Base-by-base conservation (phyloP, 2,113 vertebrate species). In the Rafetus swinhoei region DNA sequence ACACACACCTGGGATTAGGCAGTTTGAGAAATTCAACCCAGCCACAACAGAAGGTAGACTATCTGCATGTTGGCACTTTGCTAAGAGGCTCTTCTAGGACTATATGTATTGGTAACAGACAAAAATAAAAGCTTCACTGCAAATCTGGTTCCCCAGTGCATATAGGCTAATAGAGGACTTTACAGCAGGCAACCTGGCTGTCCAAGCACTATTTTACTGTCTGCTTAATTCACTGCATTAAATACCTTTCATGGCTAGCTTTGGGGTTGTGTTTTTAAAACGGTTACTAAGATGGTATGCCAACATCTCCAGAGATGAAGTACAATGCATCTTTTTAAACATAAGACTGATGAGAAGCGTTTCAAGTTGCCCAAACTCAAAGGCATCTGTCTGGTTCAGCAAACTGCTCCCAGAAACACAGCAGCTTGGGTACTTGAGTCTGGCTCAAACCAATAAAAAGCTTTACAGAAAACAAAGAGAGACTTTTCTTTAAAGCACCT, bases 391-490 rank as follows among this genome's bases (percentile, higher is more conserved):
- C 29, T 16, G 29, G 59, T 13, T 7, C 39, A 7, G 55, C 65
- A 94, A 90, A 25, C 35, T 88, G 1, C n/a, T 89, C 29, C 86
- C 18, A 12, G 81, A 82, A 55, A 82, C 9, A 79, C 83, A 85
- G 0, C 81, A 39, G 52, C n/a, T 88, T 0, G 0, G 86, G 62
- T 27, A 16, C 39, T 91, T 62, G 72, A 55, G 7, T 22, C 60
- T 88, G 27, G 52, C 50, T 92, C 62, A 22, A 82, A 90, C 72
- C 25, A 3, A 53, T 12, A 85, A 5, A 60, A 81, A 27, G 52
- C 59, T 88, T 90, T 84, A n/a, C 50, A 94, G 62, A 69, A 89
- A 62, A 8, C 88, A 87, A 91, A 19, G 12, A 19, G 12, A 45
- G 35, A 9, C 25, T 18, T 72, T 52, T 14, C n/a, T 54, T n/a